Base-by-base conservation (phyloP, 2,888 invertebrate species). In the Andrena camellia region DNA sequence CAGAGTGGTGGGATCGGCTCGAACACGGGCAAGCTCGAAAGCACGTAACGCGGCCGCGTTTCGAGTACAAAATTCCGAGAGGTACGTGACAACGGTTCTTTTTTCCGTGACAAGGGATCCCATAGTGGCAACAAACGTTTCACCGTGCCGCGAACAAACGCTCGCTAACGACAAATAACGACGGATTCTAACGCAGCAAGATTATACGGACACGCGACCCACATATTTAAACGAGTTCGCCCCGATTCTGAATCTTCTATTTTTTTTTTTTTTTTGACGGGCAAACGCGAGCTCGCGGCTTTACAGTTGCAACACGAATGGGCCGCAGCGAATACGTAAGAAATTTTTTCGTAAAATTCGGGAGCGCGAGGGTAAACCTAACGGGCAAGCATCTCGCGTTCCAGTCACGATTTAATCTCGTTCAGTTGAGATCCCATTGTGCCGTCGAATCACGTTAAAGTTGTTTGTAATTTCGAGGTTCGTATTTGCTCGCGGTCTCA, bases 101-200 rank as follows among this genome's bases (percentile, higher is more conserved):
- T 82, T 87, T 84, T 72, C 70, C 67, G 35, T 68, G 74, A 77
- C 79, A 68, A 73, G 57, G 57, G 69, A 80, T 76, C 69, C 78
- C 71, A 52, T 62, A 57, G 69, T 54, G 50, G 68, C 79, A 75
- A 64, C 72, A 77, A 83, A 78, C 73, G 84, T 66, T 78, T 84
- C 78, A 60, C 23, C 78, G 35, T 67, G 77, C 64, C 13, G 42
- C 81, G 85, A 83, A 87, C 87, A 88, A 88, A 88, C 69, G 84
- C 54, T 33, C 78, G 74, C 79, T 86, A 86, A 88, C 88, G 88
- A 87, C 84, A 86, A 84, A 88, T 80, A 78, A 84, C 84, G 76
- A 50, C 70, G 87, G 78, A 76, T 80, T 80, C 72, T 77, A 76
- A 71, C 62, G 67, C 33, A 48, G 29, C 72, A 69, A 63, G 62